Conservation (phyloP, 2,797 vertebrate genomes). For the Avahi laniger region DNA sequence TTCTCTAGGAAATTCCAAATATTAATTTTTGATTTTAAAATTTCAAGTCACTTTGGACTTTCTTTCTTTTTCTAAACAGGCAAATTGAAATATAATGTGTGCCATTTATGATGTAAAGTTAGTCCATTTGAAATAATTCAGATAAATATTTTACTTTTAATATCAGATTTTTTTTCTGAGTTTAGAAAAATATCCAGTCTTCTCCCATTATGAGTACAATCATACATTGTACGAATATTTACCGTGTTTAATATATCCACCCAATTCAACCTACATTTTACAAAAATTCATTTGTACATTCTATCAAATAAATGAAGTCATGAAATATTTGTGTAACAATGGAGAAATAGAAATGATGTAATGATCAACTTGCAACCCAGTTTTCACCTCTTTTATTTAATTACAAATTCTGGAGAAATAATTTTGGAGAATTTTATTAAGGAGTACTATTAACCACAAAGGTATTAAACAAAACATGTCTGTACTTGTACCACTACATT, state of each 20-base stretch:
- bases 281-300: neutral
- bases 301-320: slow-evolving; percentile 3
- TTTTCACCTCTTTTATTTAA: slow-evolving; percentile 68
- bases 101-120: neutral
- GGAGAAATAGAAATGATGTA: neutral
- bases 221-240: neutral
- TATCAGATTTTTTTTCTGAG: neutral
- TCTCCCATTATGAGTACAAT: neutral
- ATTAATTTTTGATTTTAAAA: neutral
- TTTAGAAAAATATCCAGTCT: neutral
- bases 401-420: slow-evolving; percentile 79
- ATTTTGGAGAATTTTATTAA: slow-evolving; percentile 73
- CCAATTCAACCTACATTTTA: neutral
- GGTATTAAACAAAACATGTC: slow-evolving; percentile 73
- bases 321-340: neutral
- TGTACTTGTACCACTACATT: slow-evolving; percentile 56
- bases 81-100: neutral
- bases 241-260: neutral
- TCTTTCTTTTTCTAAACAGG: neutral
- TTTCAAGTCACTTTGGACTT: neutral
- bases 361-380: slow-evolving; percentile 48
- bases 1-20: neutral
- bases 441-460: slow-evolving; percentile 71
- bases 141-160: neutral
- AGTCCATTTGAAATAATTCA: neutral